These are phyloP conservation scores for Marasmarcha lunaedactyla DNA, from an alignment of 2,888 invertebrate genomes.

Conservation along the genomic window DNA sequence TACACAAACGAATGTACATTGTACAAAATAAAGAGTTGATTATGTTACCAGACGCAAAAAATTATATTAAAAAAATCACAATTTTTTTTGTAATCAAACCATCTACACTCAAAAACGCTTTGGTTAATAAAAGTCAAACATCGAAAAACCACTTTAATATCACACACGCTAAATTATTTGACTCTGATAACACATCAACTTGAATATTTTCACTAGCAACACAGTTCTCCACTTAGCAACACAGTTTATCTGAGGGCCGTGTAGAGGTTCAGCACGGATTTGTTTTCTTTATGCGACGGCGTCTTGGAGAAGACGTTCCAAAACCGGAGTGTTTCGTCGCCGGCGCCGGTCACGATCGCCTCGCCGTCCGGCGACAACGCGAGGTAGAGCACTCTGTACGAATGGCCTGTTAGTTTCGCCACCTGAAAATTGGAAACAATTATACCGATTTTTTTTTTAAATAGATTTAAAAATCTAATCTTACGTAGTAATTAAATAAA, in stretches of 20 bases:
- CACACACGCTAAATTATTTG: too few species aligned
- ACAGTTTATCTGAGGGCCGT: constrained; percentile 75
- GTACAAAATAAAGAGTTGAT: constrained; percentile 25
- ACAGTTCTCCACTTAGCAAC: neutral
- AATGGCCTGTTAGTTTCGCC: constrained; percentile 96
- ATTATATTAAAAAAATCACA: too few species aligned
- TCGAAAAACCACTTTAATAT: too few species aligned
- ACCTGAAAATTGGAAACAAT: constrained; percentile 74
- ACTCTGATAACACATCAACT: too few species aligned
- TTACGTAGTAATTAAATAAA: too few species aligned
- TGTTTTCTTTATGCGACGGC: constrained; percentile 92
- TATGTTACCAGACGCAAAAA: neutral
- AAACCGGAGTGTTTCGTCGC: constrained; percentile 97
- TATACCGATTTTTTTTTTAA: too few species aligned
- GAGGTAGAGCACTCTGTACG: constrained; percentile 93
- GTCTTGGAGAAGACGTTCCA: constrained; percentile 99
- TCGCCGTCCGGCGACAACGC: constrained; percentile 98
- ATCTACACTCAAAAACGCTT: too few species aligned
- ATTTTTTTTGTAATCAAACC: too few species aligned
- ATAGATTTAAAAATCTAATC: too few species aligned
- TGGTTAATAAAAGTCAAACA: too few species aligned
- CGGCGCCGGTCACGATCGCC: constrained; percentile 98
- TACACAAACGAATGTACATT: constrained; percentile 49
- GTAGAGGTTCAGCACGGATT: constrained; percentile 92
- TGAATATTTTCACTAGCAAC: too few species aligned